Evolutionary conservation across 1,140 invertebrate genomes (phyloP), one percentile per base, ranked within the genome.

Genomic region (Drosophila mayri): DNA sequence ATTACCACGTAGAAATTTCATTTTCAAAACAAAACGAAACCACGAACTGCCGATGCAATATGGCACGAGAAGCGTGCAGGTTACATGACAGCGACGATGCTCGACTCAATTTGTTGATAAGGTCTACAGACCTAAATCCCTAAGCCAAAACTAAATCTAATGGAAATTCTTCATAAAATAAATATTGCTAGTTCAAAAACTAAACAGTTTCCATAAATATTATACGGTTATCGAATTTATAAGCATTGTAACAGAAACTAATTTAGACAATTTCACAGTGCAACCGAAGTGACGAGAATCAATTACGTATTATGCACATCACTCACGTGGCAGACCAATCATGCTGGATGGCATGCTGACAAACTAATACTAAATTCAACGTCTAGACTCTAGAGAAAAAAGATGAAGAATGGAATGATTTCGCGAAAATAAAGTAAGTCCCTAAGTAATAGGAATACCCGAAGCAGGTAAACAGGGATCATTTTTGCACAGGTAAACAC

Each of bases 271-370:
- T 79, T 84, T 47, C 35, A 67, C 28, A 30, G 32, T 52, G 40
- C 25, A 50, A 49, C 46, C 25, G 2, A 25, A 30, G 25, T 30
- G 28, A n/a, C 44, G 28, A 68, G 35, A 68, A 70, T 82, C 41
- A 79, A 79, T 73, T 76, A 73, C 60, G 41, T 63, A 63, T 38
- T 38, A 30, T 73, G 41, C 41, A 70, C 50, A 54, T 70, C 66
- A 86, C 85, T 88, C 65, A 88, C 84, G 84, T 90, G 84, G 84
- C 84, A 87, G 49, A 78, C 80, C 80, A 62, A 87, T 78, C 85
- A 88, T 88, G 64, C n/a, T n/a, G n/a, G n/a, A n/a, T n/a, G n/a
- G n/a, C n/a, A n/a, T n/a, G n/a, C 41, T 77, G 37, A 70, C 59
- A 47, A 43, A 57, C 58, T 18, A 65, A 72, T 62, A 79, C 76